phyloP scores from a whole-genome alignment of 2,797 vertebrate genomes.

The Sebastolobus alascanus region DNA sequence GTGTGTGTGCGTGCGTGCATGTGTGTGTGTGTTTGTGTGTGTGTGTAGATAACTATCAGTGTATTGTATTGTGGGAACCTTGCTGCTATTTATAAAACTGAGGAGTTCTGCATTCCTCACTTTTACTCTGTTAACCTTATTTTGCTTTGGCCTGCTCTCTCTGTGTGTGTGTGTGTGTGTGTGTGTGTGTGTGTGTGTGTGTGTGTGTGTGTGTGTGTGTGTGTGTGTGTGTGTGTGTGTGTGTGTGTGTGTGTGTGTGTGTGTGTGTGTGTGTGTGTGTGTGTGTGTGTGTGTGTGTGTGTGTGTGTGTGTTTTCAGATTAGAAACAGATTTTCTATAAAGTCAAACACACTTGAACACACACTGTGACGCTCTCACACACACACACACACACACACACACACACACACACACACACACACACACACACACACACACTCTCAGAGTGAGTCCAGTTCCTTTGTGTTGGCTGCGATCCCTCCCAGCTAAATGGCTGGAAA shows the following conservation, averaged over 20 bases:
- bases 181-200: no score
- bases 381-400: conserved; percentile 32
- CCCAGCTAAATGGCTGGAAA: conserved; percentile 82
- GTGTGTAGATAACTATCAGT: conserved; percentile 58
- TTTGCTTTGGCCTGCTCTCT: conserved; percentile 17
- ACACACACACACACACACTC: conserved; percentile 37
- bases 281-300: no score
- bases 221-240: no score
- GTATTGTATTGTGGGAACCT: conserved; percentile 62
- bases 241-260: no score
- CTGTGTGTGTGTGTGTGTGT: no score
- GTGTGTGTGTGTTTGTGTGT: conserved; percentile 26
- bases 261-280: no score
- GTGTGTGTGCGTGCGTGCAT: conserved; percentile 37
- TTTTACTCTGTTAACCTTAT: conserved; percentile 60
- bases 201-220: not conserved
- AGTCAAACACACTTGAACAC: conserved; percentile 3
- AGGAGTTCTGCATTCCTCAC: conserved; percentile 71
- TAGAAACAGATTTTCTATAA: conserved; percentile 73
- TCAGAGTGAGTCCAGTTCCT: conserved; percentile 76
- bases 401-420: not conserved
- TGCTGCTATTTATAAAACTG: conserved; percentile 66
- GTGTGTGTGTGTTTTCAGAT: conserved; percentile 48
- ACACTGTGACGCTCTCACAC: conserved; percentile 9
- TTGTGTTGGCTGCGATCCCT: conserved; percentile 79